Evolutionary conservation across 2,888 invertebrate species (phyloP), one percentile per base, ranked within the genome.

Genomic region (Ischnura elegans): DNA sequence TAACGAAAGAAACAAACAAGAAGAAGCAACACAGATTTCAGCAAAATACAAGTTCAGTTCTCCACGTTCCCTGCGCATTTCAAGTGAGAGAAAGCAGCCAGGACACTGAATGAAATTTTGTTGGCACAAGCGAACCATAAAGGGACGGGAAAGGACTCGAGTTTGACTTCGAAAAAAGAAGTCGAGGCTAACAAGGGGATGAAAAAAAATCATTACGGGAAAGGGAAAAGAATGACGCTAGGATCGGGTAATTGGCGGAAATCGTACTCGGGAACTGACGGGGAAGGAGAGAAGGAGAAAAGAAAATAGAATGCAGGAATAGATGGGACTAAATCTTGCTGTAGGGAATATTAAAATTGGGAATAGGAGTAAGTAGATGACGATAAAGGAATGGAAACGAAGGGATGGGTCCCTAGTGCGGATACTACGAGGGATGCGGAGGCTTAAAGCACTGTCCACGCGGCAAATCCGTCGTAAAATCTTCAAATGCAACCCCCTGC

Each of bases 231-330:
- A 76, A 76, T 76, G 76, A 76, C 29, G 29, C 1, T 29, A 36
- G 76, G 76, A 36, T 76, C 10, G 36, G 25, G 76, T 36, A 76
- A 76, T 76, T 76, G 76, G 76, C 76, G 76, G 76, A 76, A 76
- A 36, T 36, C 61, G 61, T 61, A n/a, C 25, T 1, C 25, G 25
- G 61, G 25, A 6, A n/a, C 1, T 25, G 76, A 13, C 6, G 76
- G 36, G 8, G 76, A 76, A 36, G 25, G 29, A 76, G 29, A 36
- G n/a, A 66, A 66, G 66, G 29, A 29, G 66, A 66, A 36, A 76
- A 36, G 51, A 51, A 21, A 25, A 61, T 6, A 25, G 61, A 25
- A 8, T 3, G 61, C 16, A 51, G 1, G 25, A 16, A 61, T 6
- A 25, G 61, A 25, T 61, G 61, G n/a, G n/a, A n/a, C n/a, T n/a